phyloP scores from a whole-genome alignment of 1,140 invertebrate genomes.

The Galleria mellonella region DNA sequence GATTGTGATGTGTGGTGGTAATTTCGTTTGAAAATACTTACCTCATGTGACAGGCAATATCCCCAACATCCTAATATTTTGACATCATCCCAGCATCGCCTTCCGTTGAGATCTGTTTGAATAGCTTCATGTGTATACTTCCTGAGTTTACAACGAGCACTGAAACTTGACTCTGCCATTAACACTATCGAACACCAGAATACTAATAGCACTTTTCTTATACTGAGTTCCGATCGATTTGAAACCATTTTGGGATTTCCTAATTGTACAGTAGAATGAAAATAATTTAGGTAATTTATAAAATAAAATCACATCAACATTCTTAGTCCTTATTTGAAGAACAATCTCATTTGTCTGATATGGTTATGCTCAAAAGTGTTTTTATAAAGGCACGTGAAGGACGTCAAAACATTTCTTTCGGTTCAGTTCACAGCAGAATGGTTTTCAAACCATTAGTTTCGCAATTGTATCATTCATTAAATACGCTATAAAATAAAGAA shows the following conservation, averaged over 20 bases:
- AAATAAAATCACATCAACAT: background rate
- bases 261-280: background rate
- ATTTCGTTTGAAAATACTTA: no score
- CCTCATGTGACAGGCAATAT: constrained; percentile 87
- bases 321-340: background rate
- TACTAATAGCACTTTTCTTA: constrained; percentile 15
- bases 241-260: background rate
- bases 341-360: constrained; percentile 19
- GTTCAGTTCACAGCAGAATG: constrained; percentile 40
- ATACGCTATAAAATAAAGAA: constrained; percentile 35
- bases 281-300: background rate
- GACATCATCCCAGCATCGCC: constrained; percentile 82
- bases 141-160: constrained; percentile 39
- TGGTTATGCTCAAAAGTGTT: constrained; percentile 15
- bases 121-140: constrained; percentile 53
- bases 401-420: constrained; percentile 57
- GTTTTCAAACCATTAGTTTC: constrained; percentile 45
- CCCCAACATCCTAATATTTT: constrained; percentile 88
- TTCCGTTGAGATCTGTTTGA: constrained; percentile 78
- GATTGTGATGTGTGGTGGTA: no score
- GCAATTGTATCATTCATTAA: constrained; percentile 19
- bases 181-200: constrained; percentile 24
- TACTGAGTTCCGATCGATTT: background rate
- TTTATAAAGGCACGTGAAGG: constrained; percentile 42
- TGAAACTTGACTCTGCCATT: constrained; percentile 21